These are phyloP conservation scores for Paralichthys olivaceus DNA, from an alignment of 2,113 vertebrate species.

Conservation along the genomic window DNA sequence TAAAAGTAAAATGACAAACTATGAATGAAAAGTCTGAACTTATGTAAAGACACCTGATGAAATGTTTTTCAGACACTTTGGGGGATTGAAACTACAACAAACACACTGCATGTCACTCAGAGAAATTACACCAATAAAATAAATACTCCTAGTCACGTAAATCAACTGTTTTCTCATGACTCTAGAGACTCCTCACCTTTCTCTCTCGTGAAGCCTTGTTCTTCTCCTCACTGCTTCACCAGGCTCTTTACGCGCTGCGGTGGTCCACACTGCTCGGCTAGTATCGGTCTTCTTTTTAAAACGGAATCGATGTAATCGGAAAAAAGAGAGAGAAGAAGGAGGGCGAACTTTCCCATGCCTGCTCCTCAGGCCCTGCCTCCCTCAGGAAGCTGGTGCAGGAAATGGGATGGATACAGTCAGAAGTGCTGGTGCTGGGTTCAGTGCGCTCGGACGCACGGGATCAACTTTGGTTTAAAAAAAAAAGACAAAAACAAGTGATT, in stretches of 20 bases:
- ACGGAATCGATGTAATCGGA: conserved; percentile 60
- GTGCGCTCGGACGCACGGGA: conserved; percentile 2
- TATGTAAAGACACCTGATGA: background rate
- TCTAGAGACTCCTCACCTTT: conserved; percentile 62
- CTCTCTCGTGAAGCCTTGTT: conserved; percentile 53
- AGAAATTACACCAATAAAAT: background rate
- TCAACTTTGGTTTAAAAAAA: background rate
- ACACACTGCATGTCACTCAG: background rate
- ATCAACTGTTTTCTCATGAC: no score
- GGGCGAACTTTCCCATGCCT: conserved; percentile 82
- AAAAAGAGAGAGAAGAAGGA: conserved; percentile 41
- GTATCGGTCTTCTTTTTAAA: conserved; percentile 49
- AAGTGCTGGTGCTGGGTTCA: background rate
- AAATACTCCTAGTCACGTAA: background rate
- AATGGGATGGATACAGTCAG: conserved; percentile 76
- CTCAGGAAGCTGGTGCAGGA: conserved; percentile 82
- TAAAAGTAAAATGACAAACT: no score
- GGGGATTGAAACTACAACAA: background rate
- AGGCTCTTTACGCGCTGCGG: background rate
- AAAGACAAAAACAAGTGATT: background rate
- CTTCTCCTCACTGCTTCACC: conserved; percentile 26
- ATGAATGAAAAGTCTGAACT: background rate
- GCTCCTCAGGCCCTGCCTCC: conserved; percentile 62
- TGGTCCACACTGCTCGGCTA: background rate
- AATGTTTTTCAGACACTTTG: background rate